Evolutionary conservation across 2,113 vertebrate genomes (phyloP).

Genomic region (Pristiophorus japonicus): DNA sequence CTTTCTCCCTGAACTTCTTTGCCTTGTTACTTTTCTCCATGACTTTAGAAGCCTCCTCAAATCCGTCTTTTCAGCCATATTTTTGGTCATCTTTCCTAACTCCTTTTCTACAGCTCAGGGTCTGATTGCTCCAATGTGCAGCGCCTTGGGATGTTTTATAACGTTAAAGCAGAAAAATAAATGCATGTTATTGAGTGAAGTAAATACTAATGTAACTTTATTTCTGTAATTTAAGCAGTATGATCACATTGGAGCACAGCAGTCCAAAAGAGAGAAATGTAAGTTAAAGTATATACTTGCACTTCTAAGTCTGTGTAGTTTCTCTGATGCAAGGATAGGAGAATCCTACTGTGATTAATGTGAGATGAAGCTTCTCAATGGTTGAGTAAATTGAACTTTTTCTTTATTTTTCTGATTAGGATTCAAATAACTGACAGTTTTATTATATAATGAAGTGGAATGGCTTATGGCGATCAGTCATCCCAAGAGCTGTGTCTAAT

Average conservation of each 20-base stretch:
- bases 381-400: background rate
- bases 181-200: background rate
- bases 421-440: background rate
- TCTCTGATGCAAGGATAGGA: background rate
- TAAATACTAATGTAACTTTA: background rate
- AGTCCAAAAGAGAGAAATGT: background rate
- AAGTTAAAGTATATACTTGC: background rate
- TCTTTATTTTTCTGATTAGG: slow-evolving; percentile 9
- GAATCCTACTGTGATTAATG: background rate
- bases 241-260: background rate
- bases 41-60: background rate
- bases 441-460: slow-evolving; percentile 47
- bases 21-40: background rate
- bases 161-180: background rate
- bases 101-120: background rate
- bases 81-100: background rate
- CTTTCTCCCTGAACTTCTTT: too few relatives aligned
- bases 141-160: background rate
- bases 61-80: background rate
- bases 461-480: slow-evolving; percentile 54
- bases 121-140: background rate
- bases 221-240: background rate
- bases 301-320: background rate
- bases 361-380: background rate
- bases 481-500: slow-evolving; percentile 62